phyloP scores from a whole-genome alignment of 2,113 vertebrate genomes.

The Pseudopodoces humilis region DNA sequence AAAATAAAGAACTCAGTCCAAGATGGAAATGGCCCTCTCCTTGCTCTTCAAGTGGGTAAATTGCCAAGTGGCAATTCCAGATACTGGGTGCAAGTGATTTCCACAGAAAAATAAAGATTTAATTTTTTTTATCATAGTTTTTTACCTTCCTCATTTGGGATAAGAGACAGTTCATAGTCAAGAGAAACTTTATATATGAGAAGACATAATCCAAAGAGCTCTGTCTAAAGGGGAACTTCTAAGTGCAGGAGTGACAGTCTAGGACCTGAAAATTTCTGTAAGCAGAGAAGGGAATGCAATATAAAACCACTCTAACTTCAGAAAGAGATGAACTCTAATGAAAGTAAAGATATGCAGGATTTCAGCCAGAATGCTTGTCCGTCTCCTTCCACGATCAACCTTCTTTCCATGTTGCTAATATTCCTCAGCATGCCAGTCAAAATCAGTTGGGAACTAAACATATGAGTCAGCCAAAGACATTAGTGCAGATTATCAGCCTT shows the following conservation, averaged over 20 bases:
- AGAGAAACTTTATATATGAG: neutral
- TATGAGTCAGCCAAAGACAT: constrained; percentile 28
- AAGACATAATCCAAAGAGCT: neutral
- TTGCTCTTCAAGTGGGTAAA: neutral
- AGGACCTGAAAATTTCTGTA: neutral
- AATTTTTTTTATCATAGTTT: neutral
- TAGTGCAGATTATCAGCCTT: constrained; percentile 22
- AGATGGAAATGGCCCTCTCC: neutral
- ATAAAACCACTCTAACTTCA: neutral
- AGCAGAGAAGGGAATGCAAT: neutral
- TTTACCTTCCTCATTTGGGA: neutral
- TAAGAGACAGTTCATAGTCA: neutral
- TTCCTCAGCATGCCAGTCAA: constrained; percentile 1
- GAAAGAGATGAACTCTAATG: neutral
- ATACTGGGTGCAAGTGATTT: neutral
- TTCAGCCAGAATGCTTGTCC: neutral
- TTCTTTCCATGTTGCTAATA: neutral
- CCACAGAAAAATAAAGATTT: neutral
- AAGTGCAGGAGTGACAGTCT: neutral
- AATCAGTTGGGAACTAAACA: constrained; percentile 10
- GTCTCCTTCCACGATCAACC: neutral
- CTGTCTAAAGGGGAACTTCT: neutral
- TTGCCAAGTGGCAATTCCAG: neutral
- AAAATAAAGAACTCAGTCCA: neutral
- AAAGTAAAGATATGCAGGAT: neutral